phyloP scores from a whole-genome alignment of 2,113 vertebrate genomes.

The Lanius collurio region DNA sequence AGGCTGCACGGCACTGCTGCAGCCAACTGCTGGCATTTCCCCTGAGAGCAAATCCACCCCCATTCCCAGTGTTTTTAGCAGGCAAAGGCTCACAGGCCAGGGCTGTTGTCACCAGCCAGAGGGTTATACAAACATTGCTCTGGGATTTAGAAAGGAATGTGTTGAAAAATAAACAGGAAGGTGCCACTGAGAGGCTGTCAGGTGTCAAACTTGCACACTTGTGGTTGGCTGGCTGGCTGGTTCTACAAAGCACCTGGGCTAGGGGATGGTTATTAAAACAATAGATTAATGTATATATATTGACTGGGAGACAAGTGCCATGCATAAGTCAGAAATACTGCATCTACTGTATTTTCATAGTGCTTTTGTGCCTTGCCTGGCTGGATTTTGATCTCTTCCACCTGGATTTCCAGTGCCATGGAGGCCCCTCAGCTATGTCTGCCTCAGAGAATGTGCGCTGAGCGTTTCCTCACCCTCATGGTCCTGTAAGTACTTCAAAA shows the following conservation, averaged over 20 bases:
- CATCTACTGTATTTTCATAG: background rate
- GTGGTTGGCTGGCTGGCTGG: background rate
- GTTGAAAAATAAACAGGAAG: background rate
- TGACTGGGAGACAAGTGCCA: too few relatives aligned
- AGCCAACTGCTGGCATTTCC: background rate
- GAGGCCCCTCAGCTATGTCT: background rate
- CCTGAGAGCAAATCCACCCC: background rate
- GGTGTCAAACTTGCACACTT: background rate
- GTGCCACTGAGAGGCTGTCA: background rate
- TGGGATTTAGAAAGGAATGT: background rate
- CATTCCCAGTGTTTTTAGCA: background rate
- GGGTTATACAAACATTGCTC: background rate
- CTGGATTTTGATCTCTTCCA: background rate
- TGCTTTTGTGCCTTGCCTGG: background rate
- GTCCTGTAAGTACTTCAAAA: background rate
- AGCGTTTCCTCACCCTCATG: accelerated
- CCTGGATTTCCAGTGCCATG: background rate
- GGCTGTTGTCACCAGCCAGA: background rate
- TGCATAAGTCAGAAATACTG: accelerated
- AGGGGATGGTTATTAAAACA: background rate
- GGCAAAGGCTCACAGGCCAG: background rate
- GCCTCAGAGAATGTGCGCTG: accelerated
- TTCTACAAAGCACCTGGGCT: background rate
- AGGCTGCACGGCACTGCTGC: background rate
- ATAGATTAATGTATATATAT: background rate